Evolutionary conservation across 92 coral and sea anemone species (phyloP).

Genomic region (Parazoanthus swiftii): DNA sequence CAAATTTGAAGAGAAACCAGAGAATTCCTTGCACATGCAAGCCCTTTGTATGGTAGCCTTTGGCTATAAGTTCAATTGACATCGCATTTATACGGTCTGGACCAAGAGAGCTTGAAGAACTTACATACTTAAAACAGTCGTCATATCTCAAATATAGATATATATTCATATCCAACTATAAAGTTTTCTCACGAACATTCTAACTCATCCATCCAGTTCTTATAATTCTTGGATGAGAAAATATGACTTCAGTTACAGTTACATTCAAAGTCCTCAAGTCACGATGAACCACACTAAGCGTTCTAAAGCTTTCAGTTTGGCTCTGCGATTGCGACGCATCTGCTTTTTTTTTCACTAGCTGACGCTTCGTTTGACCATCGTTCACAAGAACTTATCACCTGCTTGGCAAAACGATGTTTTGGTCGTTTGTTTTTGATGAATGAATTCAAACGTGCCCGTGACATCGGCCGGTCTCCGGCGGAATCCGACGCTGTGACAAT

Average conservation of each 20-base stretch:
- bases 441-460: too few species aligned
- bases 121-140: not conserved
- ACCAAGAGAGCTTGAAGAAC: not conserved
- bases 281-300: too few species aligned
- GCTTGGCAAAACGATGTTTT: too few species aligned
- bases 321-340: too few species aligned
- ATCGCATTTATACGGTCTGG: not conserved
- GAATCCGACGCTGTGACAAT: too few species aligned
- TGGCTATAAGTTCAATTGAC: not conserved
- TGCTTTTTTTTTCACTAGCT: too few species aligned
- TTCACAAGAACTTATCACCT: too few species aligned
- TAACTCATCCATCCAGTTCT: not conserved
- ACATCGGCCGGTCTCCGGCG: too few species aligned
- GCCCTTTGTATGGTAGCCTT: constrained; percentile 3
- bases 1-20: not conserved
- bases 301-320: too few species aligned
- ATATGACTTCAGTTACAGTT: not conserved
- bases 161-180: not conserved
- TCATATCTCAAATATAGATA: not conserved
- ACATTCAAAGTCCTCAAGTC: too few species aligned
- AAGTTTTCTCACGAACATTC: constrained; percentile 18
- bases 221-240: not conserved
- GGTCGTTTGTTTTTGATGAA: too few species aligned
- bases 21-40: not conserved
- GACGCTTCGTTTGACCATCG: too few species aligned